Evolutionary conservation across 1,140 invertebrate genomes (phyloP).

Genomic region (Drosophila kikkawai): DNA sequence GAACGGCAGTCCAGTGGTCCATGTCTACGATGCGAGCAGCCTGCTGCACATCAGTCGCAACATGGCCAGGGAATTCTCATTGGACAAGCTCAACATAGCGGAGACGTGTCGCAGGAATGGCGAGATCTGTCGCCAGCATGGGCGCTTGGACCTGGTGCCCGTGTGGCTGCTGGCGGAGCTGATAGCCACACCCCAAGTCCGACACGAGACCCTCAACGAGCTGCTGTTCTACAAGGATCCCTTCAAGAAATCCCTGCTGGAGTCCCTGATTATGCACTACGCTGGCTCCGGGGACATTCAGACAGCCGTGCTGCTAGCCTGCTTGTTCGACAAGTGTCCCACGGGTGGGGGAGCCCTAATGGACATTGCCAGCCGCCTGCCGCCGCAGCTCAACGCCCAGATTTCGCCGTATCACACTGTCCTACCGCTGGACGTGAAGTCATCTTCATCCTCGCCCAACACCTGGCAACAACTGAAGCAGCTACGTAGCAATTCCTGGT

Average conservation of each 20-base stretch:
- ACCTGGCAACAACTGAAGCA: slow-evolving; percentile 86
- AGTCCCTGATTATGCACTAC: slow-evolving; percentile 94
- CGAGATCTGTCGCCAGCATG: slow-evolving; percentile 89
- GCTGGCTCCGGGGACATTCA: slow-evolving; percentile 94
- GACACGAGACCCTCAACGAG: slow-evolving; percentile 72
- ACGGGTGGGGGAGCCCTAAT: slow-evolving; percentile 21
- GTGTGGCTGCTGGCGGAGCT: slow-evolving; percentile 93
- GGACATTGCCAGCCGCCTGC: slow-evolving; percentile 38
- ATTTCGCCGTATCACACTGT: slow-evolving; percentile 97
- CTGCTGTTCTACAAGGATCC: slow-evolving; percentile 88
- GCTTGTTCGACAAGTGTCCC: slow-evolving; percentile 90
- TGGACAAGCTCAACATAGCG: slow-evolving; percentile 87
- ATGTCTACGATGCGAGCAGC: slow-evolving; percentile 92
- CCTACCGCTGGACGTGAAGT: slow-evolving; percentile 88
- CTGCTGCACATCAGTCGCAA: slow-evolving; percentile 92
- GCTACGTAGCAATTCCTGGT: slow-evolving; percentile 95
- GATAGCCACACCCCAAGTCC: slow-evolving; percentile 87
- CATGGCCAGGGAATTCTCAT: slow-evolving; percentile 93
- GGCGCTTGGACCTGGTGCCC: slow-evolving; percentile 93
- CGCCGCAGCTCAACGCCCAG: slow-evolving; percentile 86
- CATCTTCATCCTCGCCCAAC: slow-evolving; percentile 51
- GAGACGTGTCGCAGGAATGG: slow-evolving; percentile 92
- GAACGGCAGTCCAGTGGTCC: slow-evolving; percentile 87
- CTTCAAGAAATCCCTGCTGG: slow-evolving; percentile 93
- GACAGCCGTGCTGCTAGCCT: slow-evolving; percentile 96